Conservation (phyloP, 2,888 invertebrate genomes). For the Heliconius erato region DNA sequence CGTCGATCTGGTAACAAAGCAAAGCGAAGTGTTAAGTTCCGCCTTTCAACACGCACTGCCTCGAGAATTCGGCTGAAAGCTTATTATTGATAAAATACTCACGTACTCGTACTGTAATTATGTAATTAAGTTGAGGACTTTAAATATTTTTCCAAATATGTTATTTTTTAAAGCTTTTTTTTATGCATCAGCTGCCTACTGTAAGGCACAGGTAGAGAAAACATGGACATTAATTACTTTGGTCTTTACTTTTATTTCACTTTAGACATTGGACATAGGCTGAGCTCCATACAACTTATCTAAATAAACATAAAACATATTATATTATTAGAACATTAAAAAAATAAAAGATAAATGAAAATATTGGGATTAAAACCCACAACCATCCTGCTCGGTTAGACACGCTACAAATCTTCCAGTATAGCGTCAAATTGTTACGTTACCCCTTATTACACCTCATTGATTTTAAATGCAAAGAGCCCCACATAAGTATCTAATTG, state of each 20-base stretch:
- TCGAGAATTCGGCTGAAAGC: too few relatives aligned
- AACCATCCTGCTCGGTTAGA: neutral
- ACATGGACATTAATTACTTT: neutral
- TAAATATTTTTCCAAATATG: neutral
- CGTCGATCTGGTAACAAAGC: too few relatives aligned
- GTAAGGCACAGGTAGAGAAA: too few relatives aligned
- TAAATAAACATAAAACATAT: too few relatives aligned
- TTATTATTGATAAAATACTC: neutral
- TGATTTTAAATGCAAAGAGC: slow-evolving; percentile 62
- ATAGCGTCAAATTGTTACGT: slow-evolving; percentile 14
- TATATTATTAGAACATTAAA: too few relatives aligned
- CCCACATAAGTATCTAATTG: slow-evolving; percentile 71
- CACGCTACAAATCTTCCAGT: neutral
- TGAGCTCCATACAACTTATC: too few relatives aligned
- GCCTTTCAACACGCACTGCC: too few relatives aligned
- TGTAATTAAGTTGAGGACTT: neutral
- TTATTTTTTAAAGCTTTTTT: neutral
- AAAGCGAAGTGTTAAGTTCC: too few relatives aligned
- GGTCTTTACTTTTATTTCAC: neutral
- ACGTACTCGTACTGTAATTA: neutral
- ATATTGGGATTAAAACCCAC: neutral
- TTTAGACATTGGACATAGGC: too few relatives aligned
- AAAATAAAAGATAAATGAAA: too few relatives aligned
- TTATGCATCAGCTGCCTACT: too few relatives aligned
- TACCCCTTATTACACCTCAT: slow-evolving; percentile 59